phyloP scores from a whole-genome alignment of 2,113 vertebrate genomes.

The Trinectes maculatus region DNA sequence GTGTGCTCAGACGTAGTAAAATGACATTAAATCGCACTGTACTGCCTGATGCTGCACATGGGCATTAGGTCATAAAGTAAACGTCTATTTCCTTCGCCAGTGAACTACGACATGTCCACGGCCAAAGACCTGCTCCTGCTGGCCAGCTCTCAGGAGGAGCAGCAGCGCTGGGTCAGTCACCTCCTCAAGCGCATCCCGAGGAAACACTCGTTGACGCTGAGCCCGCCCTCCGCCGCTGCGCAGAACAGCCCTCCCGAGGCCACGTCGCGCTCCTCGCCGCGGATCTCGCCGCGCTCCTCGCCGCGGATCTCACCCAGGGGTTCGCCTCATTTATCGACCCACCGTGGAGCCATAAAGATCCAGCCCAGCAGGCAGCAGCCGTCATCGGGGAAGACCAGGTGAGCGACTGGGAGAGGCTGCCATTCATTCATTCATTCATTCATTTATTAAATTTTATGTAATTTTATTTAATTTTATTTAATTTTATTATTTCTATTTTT shows the following conservation, averaged over 20 bases:
- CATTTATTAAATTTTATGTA: too few species aligned
- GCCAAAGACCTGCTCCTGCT: constrained; percentile 96
- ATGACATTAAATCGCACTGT: background rate
- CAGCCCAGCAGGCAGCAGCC: constrained; percentile 62
- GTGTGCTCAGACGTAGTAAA: background rate
- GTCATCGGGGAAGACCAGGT: constrained; percentile 75
- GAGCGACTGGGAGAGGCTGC: constrained; percentile 8
- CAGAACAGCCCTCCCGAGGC: constrained; percentile 9
- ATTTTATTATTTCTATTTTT: too few species aligned
- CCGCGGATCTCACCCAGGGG: constrained; percentile 80
- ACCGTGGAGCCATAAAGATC: constrained; percentile 84
- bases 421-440: too few species aligned
- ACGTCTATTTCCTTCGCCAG: constrained; percentile 70
- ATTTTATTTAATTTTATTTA: too few species aligned
- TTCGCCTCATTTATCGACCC: constrained; percentile 80
- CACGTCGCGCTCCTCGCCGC: constrained; percentile 31
- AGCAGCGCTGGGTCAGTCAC: constrained; percentile 94
- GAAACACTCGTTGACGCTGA: constrained; percentile 85
- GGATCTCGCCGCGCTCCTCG: constrained; percentile 66
- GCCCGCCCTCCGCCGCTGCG: constrained; percentile 77
- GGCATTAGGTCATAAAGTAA: too few species aligned
- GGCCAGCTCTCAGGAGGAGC: constrained; percentile 90
- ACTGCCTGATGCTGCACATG: background rate
- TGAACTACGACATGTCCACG: constrained; percentile 95
- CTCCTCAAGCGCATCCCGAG: constrained; percentile 95